Evolutionary conservation across 2,113 vertebrate species (phyloP), one percentile per base, ranked within the genome.

Genomic region (Scortum barcoo): DNA sequence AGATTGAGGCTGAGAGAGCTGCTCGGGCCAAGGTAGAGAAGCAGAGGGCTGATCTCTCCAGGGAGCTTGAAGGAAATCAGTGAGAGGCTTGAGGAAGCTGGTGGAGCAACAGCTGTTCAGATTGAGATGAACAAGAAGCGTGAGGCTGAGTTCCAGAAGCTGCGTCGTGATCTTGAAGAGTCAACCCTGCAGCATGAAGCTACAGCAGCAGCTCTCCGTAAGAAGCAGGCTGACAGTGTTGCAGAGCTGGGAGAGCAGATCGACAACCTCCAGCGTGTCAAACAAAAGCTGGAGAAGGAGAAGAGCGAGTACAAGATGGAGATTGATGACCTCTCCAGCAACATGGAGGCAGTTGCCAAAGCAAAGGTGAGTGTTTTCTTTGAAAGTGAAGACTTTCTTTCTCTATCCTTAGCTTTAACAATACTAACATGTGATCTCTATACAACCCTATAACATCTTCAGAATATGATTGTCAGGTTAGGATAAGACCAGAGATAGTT

Each of bases 11-110:
- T 2, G 96, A 97, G 33, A 85, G 95, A 1, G 91, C 96, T 1
- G 90, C 94, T 65, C 73, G 93, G 1, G 96, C 96, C 7, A 97
- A 97, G 36, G 87, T 96, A 44, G 96, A 96, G 85, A 96, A 97
- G 88, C 93, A 95, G 62, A 86, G 96, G 50, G 85, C 94, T 54
- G 95, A 96, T 13, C 95, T 96, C 17, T 95, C 95, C 0, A 92
- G 96, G 82, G 97, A 97, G 80, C 92, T 96, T 72, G 96, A 97
- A 97, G 76, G 96, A 97, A 91, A 96, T 96, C 94, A 7, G 95
- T 92, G 87, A 92, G 85, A 90, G 88, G 81, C 88, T 90, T 1
- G 86, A 92, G 60, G 90, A 93, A 73, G 90, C 91, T 72, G 90
- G 91, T 58, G 90, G 90, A 84, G 91, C 90, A 36, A 88, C 87